Evolutionary conservation across 2,113 vertebrate genomes (phyloP).

Genomic region (Macaca fascicularis): DNA sequence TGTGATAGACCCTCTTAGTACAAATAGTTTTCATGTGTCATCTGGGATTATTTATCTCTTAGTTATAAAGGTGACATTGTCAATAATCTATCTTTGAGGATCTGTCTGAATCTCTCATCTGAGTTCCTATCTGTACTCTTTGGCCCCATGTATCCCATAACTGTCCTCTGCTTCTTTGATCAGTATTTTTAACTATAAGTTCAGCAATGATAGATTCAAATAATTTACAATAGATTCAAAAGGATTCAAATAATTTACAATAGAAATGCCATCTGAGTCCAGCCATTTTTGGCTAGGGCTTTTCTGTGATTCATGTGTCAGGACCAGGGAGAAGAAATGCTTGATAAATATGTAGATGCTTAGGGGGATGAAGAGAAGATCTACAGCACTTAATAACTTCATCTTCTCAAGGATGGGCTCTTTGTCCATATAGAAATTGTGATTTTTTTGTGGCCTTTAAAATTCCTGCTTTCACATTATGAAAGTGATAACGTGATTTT

Average conservation of each 20-base stretch:
- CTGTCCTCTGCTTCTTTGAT: neutral
- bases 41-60: neutral
- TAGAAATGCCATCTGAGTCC: neutral
- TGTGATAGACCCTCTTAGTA: neutral
- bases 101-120: neutral
- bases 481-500: constrained; percentile 1
- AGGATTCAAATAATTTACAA: neutral
- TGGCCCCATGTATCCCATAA: neutral
- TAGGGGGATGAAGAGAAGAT: neutral
- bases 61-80: neutral
- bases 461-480: neutral
- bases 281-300: neutral
- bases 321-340: neutral
- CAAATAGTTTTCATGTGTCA: neutral
- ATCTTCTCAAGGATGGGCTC: neutral
- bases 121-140: neutral
- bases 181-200: neutral
- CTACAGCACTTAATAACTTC: neutral
- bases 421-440: neutral
- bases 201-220: neutral
- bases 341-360: neutral
- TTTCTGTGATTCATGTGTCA: neutral
- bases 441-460: neutral
- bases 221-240: neutral
- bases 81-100: neutral